Percentiles rank a stretch among this genome's conserved stretches.
These are phyloP conservation scores for Syrrhaptes paradoxus DNA, from an alignment of 2,113 vertebrate genomes.

Conservation along the genomic window DNA sequence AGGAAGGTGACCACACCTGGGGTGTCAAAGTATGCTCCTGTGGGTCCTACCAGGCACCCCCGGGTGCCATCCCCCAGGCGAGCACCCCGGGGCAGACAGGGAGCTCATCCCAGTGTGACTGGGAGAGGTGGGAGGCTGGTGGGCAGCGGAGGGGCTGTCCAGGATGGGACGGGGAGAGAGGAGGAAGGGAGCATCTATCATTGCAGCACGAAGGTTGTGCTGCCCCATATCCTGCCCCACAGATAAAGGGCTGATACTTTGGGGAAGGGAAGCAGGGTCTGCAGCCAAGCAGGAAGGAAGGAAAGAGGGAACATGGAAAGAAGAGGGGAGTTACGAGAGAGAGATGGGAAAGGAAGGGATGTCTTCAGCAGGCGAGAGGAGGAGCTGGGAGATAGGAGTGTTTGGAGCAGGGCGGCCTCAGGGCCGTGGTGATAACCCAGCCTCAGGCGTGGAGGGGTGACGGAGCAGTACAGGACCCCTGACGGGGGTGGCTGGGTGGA, in stretches of 20 bases:
- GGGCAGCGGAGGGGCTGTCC: not conserved
- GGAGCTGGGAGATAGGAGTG: not conserved
- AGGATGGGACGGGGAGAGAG: not conserved
- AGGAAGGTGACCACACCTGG: not conserved
- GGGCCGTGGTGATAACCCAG: not conserved
- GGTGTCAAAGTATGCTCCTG: not conserved
- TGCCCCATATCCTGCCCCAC: not conserved
- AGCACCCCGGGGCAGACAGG: not conserved
- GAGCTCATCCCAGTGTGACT: not conserved
- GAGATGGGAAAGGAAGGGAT: not conserved
- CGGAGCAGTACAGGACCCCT: not conserved
- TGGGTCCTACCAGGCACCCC: not conserved
- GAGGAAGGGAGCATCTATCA: not conserved
- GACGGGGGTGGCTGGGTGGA: not conserved
- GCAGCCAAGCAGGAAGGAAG: constrained; percentile 18
- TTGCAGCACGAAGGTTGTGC: not conserved
- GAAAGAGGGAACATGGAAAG: not conserved
- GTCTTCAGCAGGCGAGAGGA: not conserved
- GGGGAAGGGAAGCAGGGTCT: not conserved
- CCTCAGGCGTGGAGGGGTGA: not conserved
- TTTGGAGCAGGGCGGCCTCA: not conserved
- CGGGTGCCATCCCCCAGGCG: not conserved
- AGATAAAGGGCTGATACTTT: not conserved
- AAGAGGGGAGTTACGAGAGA: not conserved
- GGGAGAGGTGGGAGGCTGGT: not conserved